Percentiles rank a stretch among this genome's conserved stretches.
These are phyloP conservation scores for Erinaceus europaeus DNA, from an alignment of 2,113 vertebrate genomes.

Conservation along the genomic window DNA sequence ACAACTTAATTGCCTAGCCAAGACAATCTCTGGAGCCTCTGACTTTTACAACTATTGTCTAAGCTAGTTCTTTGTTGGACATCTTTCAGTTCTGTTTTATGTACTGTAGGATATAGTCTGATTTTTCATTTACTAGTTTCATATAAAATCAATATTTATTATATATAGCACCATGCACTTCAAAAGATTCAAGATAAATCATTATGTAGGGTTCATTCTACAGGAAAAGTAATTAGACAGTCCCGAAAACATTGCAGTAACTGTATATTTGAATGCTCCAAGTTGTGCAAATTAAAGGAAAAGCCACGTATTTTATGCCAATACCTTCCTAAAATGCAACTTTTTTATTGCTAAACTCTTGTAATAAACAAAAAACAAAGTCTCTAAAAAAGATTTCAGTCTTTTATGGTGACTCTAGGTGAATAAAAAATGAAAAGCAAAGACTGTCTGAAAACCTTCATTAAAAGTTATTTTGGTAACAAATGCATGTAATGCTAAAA, in stretches of 20 bases:
- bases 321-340: not conserved
- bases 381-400: not conserved
- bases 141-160: constrained; percentile 56
- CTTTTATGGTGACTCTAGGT: not conserved
- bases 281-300: not conserved
- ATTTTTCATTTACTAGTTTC: constrained; percentile 37
- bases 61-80: not conserved
- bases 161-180: constrained; percentile 11
- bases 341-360: not conserved
- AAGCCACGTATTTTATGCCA: not conserved
- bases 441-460: not conserved
- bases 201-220: constrained; percentile 19
- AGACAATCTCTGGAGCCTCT: not conserved
- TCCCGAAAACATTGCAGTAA: not conserved
- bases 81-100: not conserved
- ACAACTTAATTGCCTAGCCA: not conserved
- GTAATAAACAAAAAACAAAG: not conserved
- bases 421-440: not conserved
- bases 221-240: constrained; percentile 31
- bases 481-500: not conserved
- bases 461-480: not conserved
- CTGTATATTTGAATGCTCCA: constrained; percentile 7
- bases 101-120: not conserved
- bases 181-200: constrained; percentile 40
- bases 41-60: not conserved